Evolutionary conservation across 2,888 invertebrate genomes (phyloP).

Genomic region (Agelastica alni): DNA sequence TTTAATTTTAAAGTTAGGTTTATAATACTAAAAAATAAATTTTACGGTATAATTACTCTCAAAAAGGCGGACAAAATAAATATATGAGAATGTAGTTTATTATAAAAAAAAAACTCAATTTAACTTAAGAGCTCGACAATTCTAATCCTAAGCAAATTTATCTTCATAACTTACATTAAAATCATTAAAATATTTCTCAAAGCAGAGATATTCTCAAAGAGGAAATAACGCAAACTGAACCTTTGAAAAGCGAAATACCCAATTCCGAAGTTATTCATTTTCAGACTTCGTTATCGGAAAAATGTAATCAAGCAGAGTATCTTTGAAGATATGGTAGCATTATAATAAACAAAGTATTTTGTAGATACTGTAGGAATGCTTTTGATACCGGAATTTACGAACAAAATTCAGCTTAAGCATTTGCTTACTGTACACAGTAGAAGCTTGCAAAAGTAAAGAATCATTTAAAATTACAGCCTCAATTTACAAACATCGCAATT

Average conservation of each 20-base stretch:
- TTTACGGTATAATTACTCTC: too few relatives aligned
- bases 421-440: too few relatives aligned
- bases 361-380: constrained; percentile 17
- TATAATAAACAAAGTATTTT: constrained; percentile 24
- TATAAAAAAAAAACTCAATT: background rate
- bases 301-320: constrained; percentile 26
- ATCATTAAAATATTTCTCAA: constrained; percentile 21
- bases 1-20: too few relatives aligned
- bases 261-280: constrained; percentile 23
- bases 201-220: constrained; percentile 13
- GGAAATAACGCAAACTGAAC: constrained; percentile 15
- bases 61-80: too few relatives aligned
- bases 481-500: too few relatives aligned
- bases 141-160: constrained; percentile 2
- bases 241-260: constrained; percentile 26
- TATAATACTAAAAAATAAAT: too few relatives aligned
- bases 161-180: constrained; percentile 17
- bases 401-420: constrained; percentile 2
- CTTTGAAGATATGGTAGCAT: constrained; percentile 26
- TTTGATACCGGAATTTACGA: constrained; percentile 17
- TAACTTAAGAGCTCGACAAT: background rate
- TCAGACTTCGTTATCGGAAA: constrained; percentile 26
- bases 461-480: too few relatives aligned
- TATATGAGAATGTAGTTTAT: too few relatives aligned
- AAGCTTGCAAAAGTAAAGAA: too few relatives aligned